These are phyloP conservation scores for Caradrina kadenii DNA, from an alignment of 2,888 invertebrate genomes.

Conservation along the genomic window DNA sequence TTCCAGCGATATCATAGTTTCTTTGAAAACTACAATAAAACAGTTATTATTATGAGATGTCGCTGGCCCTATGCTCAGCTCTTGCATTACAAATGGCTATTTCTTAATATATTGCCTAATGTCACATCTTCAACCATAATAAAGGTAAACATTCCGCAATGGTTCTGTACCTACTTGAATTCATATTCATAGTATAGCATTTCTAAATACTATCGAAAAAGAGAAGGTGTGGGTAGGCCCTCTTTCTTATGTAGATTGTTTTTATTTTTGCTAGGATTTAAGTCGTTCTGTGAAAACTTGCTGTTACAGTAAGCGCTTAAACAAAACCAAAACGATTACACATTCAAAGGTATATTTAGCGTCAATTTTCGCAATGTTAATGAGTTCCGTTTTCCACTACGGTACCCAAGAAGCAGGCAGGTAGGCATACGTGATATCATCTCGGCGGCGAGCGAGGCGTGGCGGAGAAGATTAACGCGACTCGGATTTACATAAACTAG, in stretches of 20 bases:
- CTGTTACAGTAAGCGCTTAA: not conserved
- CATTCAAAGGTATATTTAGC: conserved; percentile 5
- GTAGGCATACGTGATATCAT: conserved; percentile 51
- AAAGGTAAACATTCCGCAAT: conserved; percentile 32
- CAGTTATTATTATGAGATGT: conserved; percentile 46
- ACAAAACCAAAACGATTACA: not conserved
- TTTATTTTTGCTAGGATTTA: too few species aligned
- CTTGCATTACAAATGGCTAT: conserved; percentile 58
- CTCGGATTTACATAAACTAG: conserved; percentile 69
- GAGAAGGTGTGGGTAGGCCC: not conserved
- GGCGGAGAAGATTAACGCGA: conserved; percentile 61
- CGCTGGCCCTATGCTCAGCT: conserved; percentile 37
- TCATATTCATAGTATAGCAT: conserved; percentile 7
- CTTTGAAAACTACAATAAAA: conserved; percentile 42
- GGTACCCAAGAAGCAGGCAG: conserved; percentile 44
- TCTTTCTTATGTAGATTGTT: too few species aligned
- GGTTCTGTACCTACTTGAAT: conserved; percentile 48
- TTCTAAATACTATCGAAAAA: not conserved
- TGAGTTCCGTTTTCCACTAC: conserved; percentile 35
- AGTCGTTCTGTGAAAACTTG: not conserved
- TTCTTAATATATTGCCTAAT: conserved; percentile 57
- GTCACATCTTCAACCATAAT: conserved; percentile 52
- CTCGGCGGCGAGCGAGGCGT: conserved; percentile 51
- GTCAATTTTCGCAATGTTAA: conserved; percentile 29
- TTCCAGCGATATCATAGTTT: conserved; percentile 40